These are phyloP conservation scores for Hepsetus odoe DNA, from an alignment of 2,113 vertebrate species.

Conservation along the genomic window DNA sequence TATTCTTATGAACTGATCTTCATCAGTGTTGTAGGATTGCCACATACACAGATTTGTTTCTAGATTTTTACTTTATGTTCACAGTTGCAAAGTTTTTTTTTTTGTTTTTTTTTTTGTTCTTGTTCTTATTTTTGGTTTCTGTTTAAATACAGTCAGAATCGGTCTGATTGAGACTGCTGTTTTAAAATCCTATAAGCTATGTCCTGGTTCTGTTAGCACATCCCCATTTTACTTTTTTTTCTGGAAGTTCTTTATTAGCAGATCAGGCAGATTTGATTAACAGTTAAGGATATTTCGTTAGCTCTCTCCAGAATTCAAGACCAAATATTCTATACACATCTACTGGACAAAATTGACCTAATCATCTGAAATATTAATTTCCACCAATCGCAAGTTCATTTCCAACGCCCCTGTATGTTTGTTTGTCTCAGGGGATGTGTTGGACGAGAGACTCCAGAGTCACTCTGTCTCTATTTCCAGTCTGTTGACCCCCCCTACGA, in stretches of 20 bases:
- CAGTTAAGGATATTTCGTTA: too few relatives aligned
- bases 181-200: conserved; percentile 18
- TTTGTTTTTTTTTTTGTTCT: not conserved
- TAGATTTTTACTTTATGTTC: not conserved
- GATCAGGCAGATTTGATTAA: not conserved
- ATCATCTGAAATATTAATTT: too few relatives aligned
- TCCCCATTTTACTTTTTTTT: not conserved
- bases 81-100: not conserved
- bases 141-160: conserved; percentile 25
- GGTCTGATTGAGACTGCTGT: not conserved
- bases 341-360: too few relatives aligned
- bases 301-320: too few relatives aligned
- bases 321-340: too few relatives aligned
- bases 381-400: too few relatives aligned
- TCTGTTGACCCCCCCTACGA: conserved; percentile 72
- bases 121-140: not conserved
- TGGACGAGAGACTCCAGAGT: conserved; percentile 70
- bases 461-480: conserved; percentile 65
- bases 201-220: conserved; percentile 4
- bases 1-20: not conserved
- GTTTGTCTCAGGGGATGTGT: conserved; percentile 68
- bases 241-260: not conserved
- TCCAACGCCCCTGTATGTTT: not conserved
- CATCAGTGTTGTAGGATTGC: not conserved
- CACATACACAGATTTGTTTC: conserved; percentile 19